Percentiles rank a stretch among this genome's conserved stretches.
Conservation (phyloP, 2,888 invertebrate species). For the Deilephila elpenor region DNA sequence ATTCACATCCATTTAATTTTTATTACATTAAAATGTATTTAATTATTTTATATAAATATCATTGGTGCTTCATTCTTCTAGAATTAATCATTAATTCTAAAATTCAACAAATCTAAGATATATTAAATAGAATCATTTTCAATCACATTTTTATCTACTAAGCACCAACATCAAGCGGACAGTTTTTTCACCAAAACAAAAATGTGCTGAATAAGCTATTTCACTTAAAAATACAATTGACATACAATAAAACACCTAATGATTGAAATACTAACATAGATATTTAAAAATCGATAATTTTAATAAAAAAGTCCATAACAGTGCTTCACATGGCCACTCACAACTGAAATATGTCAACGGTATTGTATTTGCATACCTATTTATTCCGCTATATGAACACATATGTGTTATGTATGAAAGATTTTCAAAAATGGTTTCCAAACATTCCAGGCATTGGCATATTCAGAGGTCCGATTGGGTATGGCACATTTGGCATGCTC, state of each 20-base stretch:
- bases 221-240: constrained; percentile 25
- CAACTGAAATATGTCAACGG: background rate
- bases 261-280: constrained; percentile 11
- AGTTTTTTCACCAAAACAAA: constrained; percentile 30
- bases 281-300: constrained; percentile 38
- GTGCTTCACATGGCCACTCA: constrained; percentile 26
- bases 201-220: constrained; percentile 1
- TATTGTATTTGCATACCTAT: background rate
- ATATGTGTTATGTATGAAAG: constrained; percentile 36
- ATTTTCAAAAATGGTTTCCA: constrained; percentile 73
- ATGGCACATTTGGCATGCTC: constrained; percentile 87
- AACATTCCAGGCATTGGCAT: constrained; percentile 91
- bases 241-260: constrained; percentile 21
- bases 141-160: constrained; percentile 59
- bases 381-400: constrained; percentile 34
- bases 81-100: constrained; percentile 8
- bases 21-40: constrained; percentile 9
- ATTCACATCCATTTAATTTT: constrained; percentile 11
- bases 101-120: constrained; percentile 22
- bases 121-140: constrained; percentile 32
- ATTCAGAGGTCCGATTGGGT: constrained; percentile 88
- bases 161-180: constrained; percentile 72
- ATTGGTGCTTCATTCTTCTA: constrained; percentile 25
- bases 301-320: constrained; percentile 28
- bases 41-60: constrained; percentile 9